Base-by-base conservation (phyloP, 2,113 vertebrate genomes). In the Argyrosomus japonicus region DNA sequence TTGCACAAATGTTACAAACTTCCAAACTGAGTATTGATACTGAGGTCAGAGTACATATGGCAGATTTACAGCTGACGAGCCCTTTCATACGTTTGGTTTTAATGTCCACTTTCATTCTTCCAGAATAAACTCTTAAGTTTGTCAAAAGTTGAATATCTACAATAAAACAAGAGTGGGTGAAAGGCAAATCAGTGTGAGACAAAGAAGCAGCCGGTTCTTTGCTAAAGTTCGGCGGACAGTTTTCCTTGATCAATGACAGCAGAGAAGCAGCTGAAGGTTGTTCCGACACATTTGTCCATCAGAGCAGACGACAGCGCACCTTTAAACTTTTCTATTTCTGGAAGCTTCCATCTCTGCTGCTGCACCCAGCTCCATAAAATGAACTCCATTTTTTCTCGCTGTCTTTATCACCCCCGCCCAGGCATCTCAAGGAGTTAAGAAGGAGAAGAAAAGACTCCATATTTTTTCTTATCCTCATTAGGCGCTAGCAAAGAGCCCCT, bases 401-500 rank as follows among this genome's bases (percentile, higher is more conserved):
- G 21, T 85, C 87, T 93, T 90, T 92, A 88, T 93, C 87, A 78
- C 60, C 58, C 21, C 62, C 36, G 86, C 65, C 81, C 89, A 86
- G 87, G 70, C 82, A 61, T 91, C 88, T 88, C 68, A 60, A 84
- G 80, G 61, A 87, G 88, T 76, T 57, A 57, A 80, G 81, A 76
- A 65, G 51, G 56, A 75, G 72, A 86, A 87, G 84, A 89, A 92
- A 89, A 81, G 65, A 80, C 70, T 87, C 80, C 57, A 82, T 86
- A 80, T 88, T 84, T 58, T 83, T 89, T 85, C 88, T 87, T 82
- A 88, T 86, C 75, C 87, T 94, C 89, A 93, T 95, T 95, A 94
- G 77, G 85, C 48, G 17, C 57, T 19, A 21, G 78, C 80, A 86
- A 83, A 88, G 54, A 83, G 58, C 23, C 58, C 27, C 25, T 51